These are phyloP conservation scores for Taeniopygia guttata DNA, from an alignment of 2,797 vertebrate genomes.

Conservation along the genomic window DNA sequence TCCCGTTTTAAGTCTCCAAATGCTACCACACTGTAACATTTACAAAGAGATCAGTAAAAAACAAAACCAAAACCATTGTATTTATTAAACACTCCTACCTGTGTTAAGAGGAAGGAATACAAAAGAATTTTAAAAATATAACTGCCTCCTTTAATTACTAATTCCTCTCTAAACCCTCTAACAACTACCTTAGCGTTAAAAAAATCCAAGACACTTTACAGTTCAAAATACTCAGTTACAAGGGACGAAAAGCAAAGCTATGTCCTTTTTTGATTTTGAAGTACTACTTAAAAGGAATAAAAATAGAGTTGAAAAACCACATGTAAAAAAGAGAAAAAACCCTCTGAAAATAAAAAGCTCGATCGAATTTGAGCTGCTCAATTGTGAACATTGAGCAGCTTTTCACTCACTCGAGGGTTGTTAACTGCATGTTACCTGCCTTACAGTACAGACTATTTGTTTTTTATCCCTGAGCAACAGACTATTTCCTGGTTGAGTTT, in stretches of 20 bases:
- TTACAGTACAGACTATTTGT: constrained; percentile 41
- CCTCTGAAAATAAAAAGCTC: not conserved
- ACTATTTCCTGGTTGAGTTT: constrained; percentile 80
- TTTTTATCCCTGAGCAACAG: constrained; percentile 75
- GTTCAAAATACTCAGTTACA: not conserved
- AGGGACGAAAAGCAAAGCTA: not conserved
- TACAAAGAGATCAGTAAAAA: not conserved
- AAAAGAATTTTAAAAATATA: not conserved
- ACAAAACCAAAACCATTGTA: not conserved
- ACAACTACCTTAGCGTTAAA: not conserved
- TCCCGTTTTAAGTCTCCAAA: not conserved
- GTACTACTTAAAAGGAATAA: constrained; percentile 4
- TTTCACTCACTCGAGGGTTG: not conserved
- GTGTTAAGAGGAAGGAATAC: not conserved
- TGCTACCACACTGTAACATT: not conserved
- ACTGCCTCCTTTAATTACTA: not conserved
- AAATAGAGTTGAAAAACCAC: not conserved
- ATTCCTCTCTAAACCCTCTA: not conserved
- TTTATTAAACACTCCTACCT: not conserved
- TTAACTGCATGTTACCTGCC: constrained; percentile 32
- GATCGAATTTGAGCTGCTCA: not conserved
- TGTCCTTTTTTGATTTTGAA: constrained; percentile 11
- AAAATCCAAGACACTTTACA: not conserved
- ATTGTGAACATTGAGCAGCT: not conserved
- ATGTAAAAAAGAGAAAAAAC: not conserved